Evolutionary conservation across 2,888 invertebrate genomes (phyloP), one percentile per base, ranked within the genome.

Genomic region (Gymnosoma rotundatum): DNA sequence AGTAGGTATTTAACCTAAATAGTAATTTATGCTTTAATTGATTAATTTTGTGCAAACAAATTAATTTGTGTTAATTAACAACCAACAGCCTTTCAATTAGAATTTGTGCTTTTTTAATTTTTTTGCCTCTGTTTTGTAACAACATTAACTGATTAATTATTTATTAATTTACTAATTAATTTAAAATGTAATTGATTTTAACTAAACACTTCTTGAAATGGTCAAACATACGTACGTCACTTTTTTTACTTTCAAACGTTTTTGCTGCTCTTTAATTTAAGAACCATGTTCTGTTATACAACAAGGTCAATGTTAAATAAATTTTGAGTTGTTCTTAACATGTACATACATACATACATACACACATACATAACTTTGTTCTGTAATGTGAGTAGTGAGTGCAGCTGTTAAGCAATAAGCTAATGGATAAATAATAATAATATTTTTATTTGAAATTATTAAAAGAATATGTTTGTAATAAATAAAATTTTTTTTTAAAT

Each of bases 121-220:
- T 2, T 48, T 48, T 48, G 16, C 2, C n/a, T 10, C 1, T 2
- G 7, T 42, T 42, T 48, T 16, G 16, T 14, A n/a, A 48, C 2
- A 54, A 69, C 74, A 52, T 16, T 32, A 12, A 12, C 10, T 50
- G 60, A 52, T 61, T 54, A 32, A 32, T 25, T 25, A 58, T 25
- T 78, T 76, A 9, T 75, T 25, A 32, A 25, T 25, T 25, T 36
- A 61, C 54, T 25, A 42, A 74, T 64, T 45, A 16, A 25, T 25
- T 25, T 25, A 56, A 56, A 7, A 56, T 56, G 25, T 25, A 42
- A 42, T 42, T 9, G 42, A 42, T 42, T 42, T 42, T 42, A 42
- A 42, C 12, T 12, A 42, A 12, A 1, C 42, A 12, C 12, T 42
- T 42, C 42, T 42, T 42, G 1, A 12, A 42, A 42, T 42, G 12